Evolutionary conservation across 2,888 invertebrate genomes (phyloP).

Genomic region (Platynereis dumerilii): DNA sequence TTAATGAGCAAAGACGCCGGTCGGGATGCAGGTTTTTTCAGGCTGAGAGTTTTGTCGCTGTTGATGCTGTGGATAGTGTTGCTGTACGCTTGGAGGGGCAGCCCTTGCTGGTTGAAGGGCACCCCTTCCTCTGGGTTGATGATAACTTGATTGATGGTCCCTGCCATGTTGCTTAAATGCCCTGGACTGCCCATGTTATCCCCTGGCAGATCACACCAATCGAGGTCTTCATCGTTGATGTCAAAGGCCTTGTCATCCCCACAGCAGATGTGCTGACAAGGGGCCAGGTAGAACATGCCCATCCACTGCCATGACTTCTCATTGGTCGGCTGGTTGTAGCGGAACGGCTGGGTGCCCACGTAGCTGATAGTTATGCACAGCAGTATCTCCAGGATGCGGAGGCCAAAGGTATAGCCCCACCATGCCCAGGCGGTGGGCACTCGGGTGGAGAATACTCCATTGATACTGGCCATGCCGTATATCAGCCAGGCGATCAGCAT

Average conservation of each 20-base stretch:
- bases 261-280: conserved; percentile 28
- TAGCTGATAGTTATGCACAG: conserved; percentile 83
- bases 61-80: background rate
- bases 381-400: conserved; percentile 84
- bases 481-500: conserved; percentile 83
- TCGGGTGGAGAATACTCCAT: conserved; percentile 58
- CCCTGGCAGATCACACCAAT: conserved; percentile 13
- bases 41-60: background rate
- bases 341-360: conserved; percentile 76
- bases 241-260: conserved; percentile 3
- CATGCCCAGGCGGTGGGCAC: conserved; percentile 77
- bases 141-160: conserved; percentile 2
- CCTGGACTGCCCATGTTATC: background rate
- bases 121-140: conserved; percentile 3
- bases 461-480: conserved; percentile 77
- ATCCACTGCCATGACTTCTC: background rate
- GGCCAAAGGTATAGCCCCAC: conserved; percentile 88
- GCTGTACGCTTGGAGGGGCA: background rate
- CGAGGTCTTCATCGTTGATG: conserved; percentile 17
- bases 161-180: background rate
- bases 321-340: conserved; percentile 39
- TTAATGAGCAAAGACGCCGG: conserved; percentile 81
- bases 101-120: conserved; percentile 1
- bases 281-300: conserved; percentile 21
- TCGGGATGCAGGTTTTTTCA: conserved; percentile 52